phyloP scores from a whole-genome alignment of 2,797 vertebrate species.

The Schizopygopsis pylzovi region DNA sequence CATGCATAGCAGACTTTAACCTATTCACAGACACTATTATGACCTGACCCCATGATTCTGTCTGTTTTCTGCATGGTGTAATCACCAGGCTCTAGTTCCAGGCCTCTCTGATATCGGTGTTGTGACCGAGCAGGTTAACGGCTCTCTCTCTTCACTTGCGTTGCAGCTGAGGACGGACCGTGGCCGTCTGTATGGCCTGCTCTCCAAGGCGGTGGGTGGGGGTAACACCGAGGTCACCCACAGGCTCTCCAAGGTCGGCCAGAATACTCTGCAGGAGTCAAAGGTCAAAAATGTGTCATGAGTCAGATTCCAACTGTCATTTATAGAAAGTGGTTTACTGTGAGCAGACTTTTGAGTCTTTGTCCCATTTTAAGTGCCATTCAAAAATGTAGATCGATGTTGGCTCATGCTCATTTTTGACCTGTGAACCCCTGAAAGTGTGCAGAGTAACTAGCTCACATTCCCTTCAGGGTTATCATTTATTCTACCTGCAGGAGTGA shows the following conservation, averaged over 20 bases:
- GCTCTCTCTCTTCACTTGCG: slow-evolving; percentile 62
- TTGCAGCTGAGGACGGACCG: slow-evolving; percentile 69
- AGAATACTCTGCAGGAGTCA: slow-evolving; percentile 55
- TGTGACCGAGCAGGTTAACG: slow-evolving; percentile 48
- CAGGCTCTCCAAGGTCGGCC: slow-evolving; percentile 75
- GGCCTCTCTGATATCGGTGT: neutral
- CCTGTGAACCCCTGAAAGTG: slow-evolving; percentile 54
- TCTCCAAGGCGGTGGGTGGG: slow-evolving; percentile 67
- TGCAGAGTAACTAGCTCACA: slow-evolving; percentile 45
- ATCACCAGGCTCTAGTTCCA: neutral
- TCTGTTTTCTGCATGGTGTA: neutral
- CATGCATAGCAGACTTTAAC: neutral
- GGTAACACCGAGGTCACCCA: slow-evolving; percentile 62
- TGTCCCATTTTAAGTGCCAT: neutral
- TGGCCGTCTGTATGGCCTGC: slow-evolving; percentile 69
- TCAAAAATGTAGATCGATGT: neutral
- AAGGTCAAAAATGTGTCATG: slow-evolving; percentile 41
- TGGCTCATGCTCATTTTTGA: slow-evolving; percentile 44
- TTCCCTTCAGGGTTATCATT: neutral
- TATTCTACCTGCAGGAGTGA: neutral
- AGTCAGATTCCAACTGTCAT: slow-evolving; percentile 46
- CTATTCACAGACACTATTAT: neutral
- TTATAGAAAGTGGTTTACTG: neutral
- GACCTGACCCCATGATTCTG: neutral
- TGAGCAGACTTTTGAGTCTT: neutral